phyloP scores from a whole-genome alignment of 2,888 invertebrate species.

The Ditylenchus weischeri region DNA sequence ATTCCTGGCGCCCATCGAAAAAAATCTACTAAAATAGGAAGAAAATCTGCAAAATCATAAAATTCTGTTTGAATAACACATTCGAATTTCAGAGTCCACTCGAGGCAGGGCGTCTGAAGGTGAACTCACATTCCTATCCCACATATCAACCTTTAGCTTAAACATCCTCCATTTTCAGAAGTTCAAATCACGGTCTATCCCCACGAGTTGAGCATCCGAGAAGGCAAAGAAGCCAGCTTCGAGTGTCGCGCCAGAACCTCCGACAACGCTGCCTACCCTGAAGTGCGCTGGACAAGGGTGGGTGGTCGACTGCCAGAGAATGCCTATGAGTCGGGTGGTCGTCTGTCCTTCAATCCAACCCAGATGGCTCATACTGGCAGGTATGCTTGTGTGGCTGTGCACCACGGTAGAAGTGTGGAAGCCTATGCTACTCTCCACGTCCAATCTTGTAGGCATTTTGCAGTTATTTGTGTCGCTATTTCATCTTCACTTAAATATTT shows the following conservation, averaged over 20 bases:
- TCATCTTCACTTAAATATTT: conserved; percentile 8
- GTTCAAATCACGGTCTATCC: conserved; percentile 57
- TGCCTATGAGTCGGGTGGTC: conserved; percentile 48
- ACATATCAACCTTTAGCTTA: background rate
- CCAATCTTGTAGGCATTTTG: conserved; percentile 43
- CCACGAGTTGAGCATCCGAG: conserved; percentile 48
- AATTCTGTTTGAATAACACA: too few relatives aligned
- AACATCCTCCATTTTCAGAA: conserved; percentile 34
- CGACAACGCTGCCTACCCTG: conserved; percentile 49
- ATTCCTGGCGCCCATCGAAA: too few relatives aligned
- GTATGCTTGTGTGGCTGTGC: conserved; percentile 54
- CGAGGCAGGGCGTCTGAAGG: background rate
- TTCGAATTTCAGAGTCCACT: too few relatives aligned
- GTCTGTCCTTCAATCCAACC: conserved; percentile 48
- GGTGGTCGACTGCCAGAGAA: conserved; percentile 52
- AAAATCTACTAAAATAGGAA: too few relatives aligned
- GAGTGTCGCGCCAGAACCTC: conserved; percentile 55
- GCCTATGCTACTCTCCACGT: conserved; percentile 51
- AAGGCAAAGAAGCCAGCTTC: conserved; percentile 55
- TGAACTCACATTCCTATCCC: background rate
- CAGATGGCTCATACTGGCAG: conserved; percentile 42
- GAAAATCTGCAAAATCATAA: too few relatives aligned
- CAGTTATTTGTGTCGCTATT: background rate
- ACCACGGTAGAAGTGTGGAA: conserved; percentile 53
- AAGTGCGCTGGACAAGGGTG: conserved; percentile 45